Evolutionary conservation across 92 coral and sea anemone genomes (phyloP), one percentile per base, ranked within the genome.

Genomic region (Montipora capitata): DNA sequence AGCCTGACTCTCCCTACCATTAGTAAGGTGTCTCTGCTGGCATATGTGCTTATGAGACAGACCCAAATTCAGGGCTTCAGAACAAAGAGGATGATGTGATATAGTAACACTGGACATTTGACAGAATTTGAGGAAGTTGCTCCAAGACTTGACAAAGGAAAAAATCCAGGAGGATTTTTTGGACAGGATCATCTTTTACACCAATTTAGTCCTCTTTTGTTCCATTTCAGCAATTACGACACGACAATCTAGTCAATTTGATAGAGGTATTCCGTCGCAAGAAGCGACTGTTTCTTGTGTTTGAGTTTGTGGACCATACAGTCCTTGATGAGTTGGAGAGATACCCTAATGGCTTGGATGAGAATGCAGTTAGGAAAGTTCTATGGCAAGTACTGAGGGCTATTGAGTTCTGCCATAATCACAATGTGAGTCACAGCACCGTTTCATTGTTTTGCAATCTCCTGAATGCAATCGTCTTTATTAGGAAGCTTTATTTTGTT

Each of bases 271-370:
- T 97, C 76, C 91, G 99, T 51, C 94, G 98, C 17, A 97, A 97
- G 91, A 97, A 97, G 91, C 94, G 99, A n/a, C 87, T 97, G 64
- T 97, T 97, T 82, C 93, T 97, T 54, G 98, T 97, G 62, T 97
- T 97, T 91, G 99, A 97, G 87, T 97, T 97, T 87, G 99, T 97
- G 63, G 99, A 97, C 82, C 99, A 97, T 81, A 97, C 99, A 9
- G 99, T 96, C 20, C 89, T 97, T 16, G 99, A 97, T 94, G 99
- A 97, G 74, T 84, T 97, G 14, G 99, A 97, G 70, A 92, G 98
- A 86, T 97, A 96, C 61, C 99, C 99, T 35, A 97, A 94, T 91
- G 99, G 99, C 18, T 81, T 97, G 14, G 99, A 97, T 89, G 99
- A 97, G 68, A 71, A 84, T 15, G 95, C 91, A 54, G 96, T 93